phyloP scores from a whole-genome alignment of 1,140 invertebrate genomes.

The Apis mellifera region DNA sequence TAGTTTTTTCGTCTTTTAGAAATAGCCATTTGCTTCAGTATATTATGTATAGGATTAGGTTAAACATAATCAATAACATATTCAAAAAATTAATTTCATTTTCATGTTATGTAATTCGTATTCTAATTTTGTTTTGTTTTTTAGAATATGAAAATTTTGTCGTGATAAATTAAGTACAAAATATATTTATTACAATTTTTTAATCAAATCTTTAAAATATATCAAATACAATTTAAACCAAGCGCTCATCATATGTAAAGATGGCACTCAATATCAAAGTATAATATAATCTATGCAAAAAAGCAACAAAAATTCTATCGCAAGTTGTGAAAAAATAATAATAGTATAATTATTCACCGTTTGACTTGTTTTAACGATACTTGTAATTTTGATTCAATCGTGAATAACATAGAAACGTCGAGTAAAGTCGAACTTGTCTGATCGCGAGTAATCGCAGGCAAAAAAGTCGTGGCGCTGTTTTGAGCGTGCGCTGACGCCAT shows the following conservation, averaged over 20 bases:
- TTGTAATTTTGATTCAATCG: slow-evolving; percentile 2
- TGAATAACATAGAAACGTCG: neutral
- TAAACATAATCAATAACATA: too few species aligned
- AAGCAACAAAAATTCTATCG: neutral
- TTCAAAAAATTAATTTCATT: neutral
- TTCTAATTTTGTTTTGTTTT: neutral
- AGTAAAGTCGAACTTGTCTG: slow-evolving; percentile 13
- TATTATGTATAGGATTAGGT: too few species aligned
- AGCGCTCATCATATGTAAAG: slow-evolving; percentile 19
- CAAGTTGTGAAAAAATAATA: slow-evolving; percentile 1
- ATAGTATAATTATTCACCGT: neutral
- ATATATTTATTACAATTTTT: neutral
- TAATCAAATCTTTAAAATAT: too few species aligned
- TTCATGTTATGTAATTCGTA: neutral
- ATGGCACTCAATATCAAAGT: slow-evolving; percentile 24
- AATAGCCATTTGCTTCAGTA: too few species aligned
- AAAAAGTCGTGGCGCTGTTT: slow-evolving; percentile 40
- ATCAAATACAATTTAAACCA: neutral
- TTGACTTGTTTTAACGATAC: neutral
- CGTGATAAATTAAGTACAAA: neutral
- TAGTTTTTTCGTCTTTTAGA: too few species aligned
- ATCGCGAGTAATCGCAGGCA: slow-evolving; percentile 29
- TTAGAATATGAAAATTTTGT: neutral
- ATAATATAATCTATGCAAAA: neutral
- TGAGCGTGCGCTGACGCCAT: slow-evolving; percentile 59